phyloP scores from a whole-genome alignment of 2,113 vertebrate species.

The Cranoglanis bouderius region DNA sequence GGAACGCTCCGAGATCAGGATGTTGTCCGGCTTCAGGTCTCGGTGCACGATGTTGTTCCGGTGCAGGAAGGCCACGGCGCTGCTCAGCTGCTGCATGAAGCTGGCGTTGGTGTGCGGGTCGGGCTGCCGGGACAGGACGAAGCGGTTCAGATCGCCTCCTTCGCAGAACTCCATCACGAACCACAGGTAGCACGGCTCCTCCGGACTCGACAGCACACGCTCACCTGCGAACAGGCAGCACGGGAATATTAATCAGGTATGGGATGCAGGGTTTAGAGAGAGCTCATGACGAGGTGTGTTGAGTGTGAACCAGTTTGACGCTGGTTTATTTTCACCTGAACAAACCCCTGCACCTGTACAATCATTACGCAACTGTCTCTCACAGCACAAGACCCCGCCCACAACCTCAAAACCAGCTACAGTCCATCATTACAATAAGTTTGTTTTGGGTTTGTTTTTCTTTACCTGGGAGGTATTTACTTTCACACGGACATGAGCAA shows the following conservation, averaged over 20 bases:
- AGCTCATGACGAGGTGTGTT: no score
- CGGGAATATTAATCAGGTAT: background rate
- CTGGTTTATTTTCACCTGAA: no score
- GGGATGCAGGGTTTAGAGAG: no score
- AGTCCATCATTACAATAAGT: no score
- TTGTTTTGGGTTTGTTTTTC: no score
- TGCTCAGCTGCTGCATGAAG: conserved; percentile 94
- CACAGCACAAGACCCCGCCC: no score
- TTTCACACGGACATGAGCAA: no score
- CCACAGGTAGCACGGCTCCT: conserved; percentile 94
- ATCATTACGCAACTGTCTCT: no score
- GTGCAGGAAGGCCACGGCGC: conserved; percentile 92
- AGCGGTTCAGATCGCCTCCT: conserved; percentile 93
- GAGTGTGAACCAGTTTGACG: no score
- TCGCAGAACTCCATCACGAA: conserved; percentile 99
- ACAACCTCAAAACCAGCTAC: no score
- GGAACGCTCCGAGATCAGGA: conserved; percentile 88
- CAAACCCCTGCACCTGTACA: no score
- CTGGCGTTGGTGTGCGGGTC: conserved; percentile 86
- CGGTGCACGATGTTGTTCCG: conserved; percentile 93
- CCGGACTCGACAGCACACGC: conserved; percentile 81
- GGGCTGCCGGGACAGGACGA: conserved; percentile 85
- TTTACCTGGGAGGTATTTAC: no score
- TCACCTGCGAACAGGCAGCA: conserved; percentile 74
- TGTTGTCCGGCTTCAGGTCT: conserved; percentile 97